Evolutionary conservation across 2,888 invertebrate species (phyloP).

Genomic region (Cephus nigrinus): DNA sequence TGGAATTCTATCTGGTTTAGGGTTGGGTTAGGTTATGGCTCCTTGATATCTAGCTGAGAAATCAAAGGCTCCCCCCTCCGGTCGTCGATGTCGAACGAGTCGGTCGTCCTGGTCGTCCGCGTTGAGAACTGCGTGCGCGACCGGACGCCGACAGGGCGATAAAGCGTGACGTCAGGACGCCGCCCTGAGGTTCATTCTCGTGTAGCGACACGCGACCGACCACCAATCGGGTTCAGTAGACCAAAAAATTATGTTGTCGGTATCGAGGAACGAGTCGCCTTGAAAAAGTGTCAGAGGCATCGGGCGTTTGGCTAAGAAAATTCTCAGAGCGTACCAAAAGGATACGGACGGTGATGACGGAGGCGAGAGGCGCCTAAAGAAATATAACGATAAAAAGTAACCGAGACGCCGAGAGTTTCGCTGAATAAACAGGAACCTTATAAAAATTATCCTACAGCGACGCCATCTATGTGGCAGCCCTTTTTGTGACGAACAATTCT

Average conservation of each 20-base stretch:
- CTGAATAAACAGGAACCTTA: constrained; percentile 7
- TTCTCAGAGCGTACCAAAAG: not conserved
- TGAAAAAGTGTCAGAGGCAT: not conserved
- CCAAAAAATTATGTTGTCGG: constrained; percentile 22
- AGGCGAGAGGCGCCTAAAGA: not conserved
- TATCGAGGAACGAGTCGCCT: not conserved
- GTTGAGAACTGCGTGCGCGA: constrained; percentile 8
- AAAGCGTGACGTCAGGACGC: constrained; percentile 18
- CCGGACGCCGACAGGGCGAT: constrained; percentile 12
- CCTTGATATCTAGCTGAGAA: not conserved
- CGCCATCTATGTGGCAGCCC: not conserved
- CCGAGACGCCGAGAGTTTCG: not conserved
- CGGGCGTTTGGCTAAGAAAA: not conserved
- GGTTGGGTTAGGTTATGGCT: not conserved
- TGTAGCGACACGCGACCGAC: constrained; percentile 23
- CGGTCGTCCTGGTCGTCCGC: not conserved
- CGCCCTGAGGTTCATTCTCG: constrained; percentile 5
- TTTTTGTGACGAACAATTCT: not conserved
- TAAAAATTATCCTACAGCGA: not conserved
- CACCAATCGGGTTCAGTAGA: constrained; percentile 20
- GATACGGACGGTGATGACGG: not conserved
- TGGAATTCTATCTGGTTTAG: not conserved
- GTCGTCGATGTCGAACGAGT: not conserved
- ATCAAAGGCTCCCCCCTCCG: not conserved
- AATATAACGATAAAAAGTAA: not conserved